Base-by-base conservation (phyloP, 2,888 invertebrate genomes). In the Hoplodrina ambigua region DNA sequence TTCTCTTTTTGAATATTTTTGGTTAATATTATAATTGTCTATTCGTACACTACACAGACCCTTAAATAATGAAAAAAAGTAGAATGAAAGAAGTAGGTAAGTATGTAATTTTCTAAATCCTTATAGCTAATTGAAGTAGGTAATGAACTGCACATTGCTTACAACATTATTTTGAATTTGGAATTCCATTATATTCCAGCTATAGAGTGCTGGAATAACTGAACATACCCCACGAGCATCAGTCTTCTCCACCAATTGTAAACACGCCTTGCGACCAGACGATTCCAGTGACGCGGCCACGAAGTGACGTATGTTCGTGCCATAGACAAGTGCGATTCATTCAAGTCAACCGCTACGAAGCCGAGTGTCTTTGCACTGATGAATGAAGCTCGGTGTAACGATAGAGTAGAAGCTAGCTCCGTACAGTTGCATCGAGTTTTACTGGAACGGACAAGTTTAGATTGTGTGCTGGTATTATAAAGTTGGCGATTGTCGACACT, bases 341-440 rank as follows among this genome's bases (percentile, higher is more conserved):
- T 76, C 71, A 84, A 82, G 74, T 76, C 61, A 60, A 78, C 66
- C 67, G 61, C 71, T 66, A 62, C 68, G 59, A 79, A 83, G 46
- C 74, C 69, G 60, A 73, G 69, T 72, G 66, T 75, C 72, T 74
- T 75, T 72, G 37, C 64, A 67, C 65, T 82, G 80, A 79, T 79
- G 80, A 79, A 72, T 72, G 82, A 77, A 82, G 59, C 56, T 65
- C 11, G 46, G 63, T 69, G 63, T 50, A 52, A n/a, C 33, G 49
- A 19, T 15, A 68, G 76, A 62, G 46, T 58, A 52, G 25, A 46
- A 49, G 19, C 41, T 44, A n/a, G 46, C 17, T 57, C 52, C 25
- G 49, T 37, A 73, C 46, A 62, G 58, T 63, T 75, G 55, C 62
- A 75, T 75, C 30, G 37, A 67, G 58, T 80, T 80, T 50, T n/a